Percentiles rank a stretch among this genome's conserved stretches.
Conservation (phyloP, 2,888 invertebrate species). For the Nowickia ferox region DNA sequence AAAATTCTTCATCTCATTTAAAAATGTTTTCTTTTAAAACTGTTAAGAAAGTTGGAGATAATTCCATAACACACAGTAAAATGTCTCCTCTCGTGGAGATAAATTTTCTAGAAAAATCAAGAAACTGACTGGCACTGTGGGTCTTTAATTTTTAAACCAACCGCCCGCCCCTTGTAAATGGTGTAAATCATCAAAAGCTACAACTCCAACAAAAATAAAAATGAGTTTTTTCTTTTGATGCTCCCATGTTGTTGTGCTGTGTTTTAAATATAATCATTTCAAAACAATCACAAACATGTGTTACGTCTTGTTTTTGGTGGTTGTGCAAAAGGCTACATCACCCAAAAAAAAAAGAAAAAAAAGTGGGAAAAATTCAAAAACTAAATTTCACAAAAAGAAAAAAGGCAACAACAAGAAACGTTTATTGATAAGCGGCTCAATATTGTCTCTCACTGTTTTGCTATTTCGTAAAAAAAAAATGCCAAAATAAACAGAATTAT, state of each 20-base stretch:
- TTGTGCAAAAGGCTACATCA: slow-evolving; percentile 59
- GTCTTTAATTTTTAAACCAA: too few species aligned
- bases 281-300: slow-evolving; percentile 74
- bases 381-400: slow-evolving; percentile 7
- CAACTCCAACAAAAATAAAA: slow-evolving; percentile 16
- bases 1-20: too few species aligned
- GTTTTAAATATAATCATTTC: slow-evolving; percentile 66
- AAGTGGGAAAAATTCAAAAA: background rate
- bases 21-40: too few species aligned
- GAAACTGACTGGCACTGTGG: too few species aligned
- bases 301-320: slow-evolving; percentile 67
- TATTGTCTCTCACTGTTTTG: slow-evolving; percentile 39
- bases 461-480: slow-evolving; percentile 53
- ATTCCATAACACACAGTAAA: too few species aligned
- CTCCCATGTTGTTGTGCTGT: slow-evolving; percentile 22
- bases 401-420: slow-evolving; percentile 19
- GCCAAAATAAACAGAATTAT: slow-evolving; percentile 37
- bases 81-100: too few species aligned
- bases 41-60: too few species aligned
- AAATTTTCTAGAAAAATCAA: too few species aligned
- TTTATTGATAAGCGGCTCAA: slow-evolving; percentile 66
- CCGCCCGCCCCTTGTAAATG: slow-evolving; percentile 1
- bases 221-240: slow-evolving; percentile 13
- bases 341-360: slow-evolving; percentile 13
- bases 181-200: slow-evolving; percentile 12